Base-by-base conservation (phyloP, 2,113 vertebrate species). In the Plotosus lineatus region DNA sequence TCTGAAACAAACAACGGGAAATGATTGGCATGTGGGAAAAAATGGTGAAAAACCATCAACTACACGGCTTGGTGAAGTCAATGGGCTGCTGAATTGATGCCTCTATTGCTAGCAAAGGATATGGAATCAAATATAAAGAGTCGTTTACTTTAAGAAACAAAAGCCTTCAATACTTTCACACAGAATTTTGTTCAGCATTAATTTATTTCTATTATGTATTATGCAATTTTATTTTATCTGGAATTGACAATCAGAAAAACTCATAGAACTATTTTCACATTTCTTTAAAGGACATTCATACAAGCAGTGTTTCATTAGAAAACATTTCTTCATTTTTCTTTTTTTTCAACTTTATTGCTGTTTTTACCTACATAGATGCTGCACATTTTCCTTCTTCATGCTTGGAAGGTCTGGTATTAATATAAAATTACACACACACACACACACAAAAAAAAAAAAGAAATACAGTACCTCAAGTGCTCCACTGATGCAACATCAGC, bases 371-470 rank as follows among this genome's bases (percentile, higher is more conserved):
- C 26, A 50, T 48, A 46, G 66, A 42, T 15, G 28, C 38, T 44
- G 21, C 12, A 46, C 23, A 26, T 69, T 46, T 17, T 69, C n/a
- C n/a, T 14, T 17, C 42, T 28, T 71, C 26, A 4, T 31, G 17
- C 4, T 11, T 73, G 42, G 19, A 28, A 51, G 38, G 17, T 33
- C 53, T 60, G 48, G 8, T 50, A 36, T 73, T 73, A 73, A 51
- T 73, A 33, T 73, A 23, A 72, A 73, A 51, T 51, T 51, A 36
- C 48, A 31, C 44, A 71, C n/a, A n/a, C n/a, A n/a, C n/a, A n/a
- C n/a, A n/a, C n/a, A n/a, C n/a, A n/a, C n/a, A n/a, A n/a, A n/a
- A n/a, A n/a, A n/a, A n/a, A n/a, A 44, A 66, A 61, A 60, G 4
- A 68, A 26, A n/a, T 26, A 44, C 23, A 68, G 40, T 9, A 3